Conservation (phyloP, 2,888 invertebrate genomes). For the Allophyes oxyacanthae region DNA sequence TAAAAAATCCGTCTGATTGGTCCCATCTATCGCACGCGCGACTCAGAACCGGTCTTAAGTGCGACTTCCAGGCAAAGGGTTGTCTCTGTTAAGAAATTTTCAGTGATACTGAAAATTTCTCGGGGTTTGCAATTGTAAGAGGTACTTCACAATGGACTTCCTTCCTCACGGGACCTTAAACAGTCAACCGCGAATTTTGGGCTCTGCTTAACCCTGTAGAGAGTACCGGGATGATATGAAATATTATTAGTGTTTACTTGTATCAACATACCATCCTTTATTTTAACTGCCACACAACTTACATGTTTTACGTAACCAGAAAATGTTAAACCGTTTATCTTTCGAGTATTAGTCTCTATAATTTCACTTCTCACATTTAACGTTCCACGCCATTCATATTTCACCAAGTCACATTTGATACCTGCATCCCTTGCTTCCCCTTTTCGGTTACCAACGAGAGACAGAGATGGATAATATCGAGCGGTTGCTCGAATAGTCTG, state of each 20-base stretch:
- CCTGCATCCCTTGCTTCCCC: too few species aligned
- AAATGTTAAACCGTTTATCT: slow-evolving; percentile 26
- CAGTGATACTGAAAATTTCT: too few species aligned
- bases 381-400: slow-evolving; percentile 32
- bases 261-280: slow-evolving; percentile 14
- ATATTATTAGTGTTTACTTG: slow-evolving; percentile 1
- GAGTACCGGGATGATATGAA: neutral
- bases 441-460: neutral
- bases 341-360: slow-evolving; percentile 26
- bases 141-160: too few species aligned
- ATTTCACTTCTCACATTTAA: slow-evolving; percentile 45
- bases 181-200: too few species aligned
- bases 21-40: too few species aligned
- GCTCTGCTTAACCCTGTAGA: too few species aligned
- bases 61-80: too few species aligned
- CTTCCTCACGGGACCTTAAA: too few species aligned
- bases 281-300: slow-evolving; percentile 10
- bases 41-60: too few species aligned
- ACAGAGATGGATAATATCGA: slow-evolving; percentile 35
- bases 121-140: too few species aligned
- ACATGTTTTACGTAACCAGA: slow-evolving; percentile 31
- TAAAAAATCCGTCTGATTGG: neutral
- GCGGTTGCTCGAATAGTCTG: slow-evolving; percentile 41
- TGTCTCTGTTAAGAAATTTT: too few species aligned
- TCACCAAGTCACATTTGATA: slow-evolving; percentile 40